These are phyloP conservation scores for Idaea biselata DNA, from an alignment of 2,888 invertebrate species.

Conservation along the genomic window DNA sequence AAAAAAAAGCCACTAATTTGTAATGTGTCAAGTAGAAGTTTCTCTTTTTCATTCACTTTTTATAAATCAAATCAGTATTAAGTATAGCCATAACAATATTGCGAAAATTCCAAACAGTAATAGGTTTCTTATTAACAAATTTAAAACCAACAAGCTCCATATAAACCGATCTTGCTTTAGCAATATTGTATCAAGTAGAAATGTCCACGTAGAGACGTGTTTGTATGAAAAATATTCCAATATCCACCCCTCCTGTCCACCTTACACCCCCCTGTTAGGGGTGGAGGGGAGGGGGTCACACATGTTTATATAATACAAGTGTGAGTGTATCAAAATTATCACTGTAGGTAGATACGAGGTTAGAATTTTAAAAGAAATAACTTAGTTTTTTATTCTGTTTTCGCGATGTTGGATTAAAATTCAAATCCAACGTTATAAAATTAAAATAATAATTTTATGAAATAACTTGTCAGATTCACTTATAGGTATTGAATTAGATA, in stretches of 20 bases:
- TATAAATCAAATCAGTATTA: too few species aligned
- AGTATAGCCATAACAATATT: too few species aligned
- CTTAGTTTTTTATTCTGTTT: neutral
- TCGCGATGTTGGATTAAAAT: too few species aligned
- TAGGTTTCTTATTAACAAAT: conserved; percentile 5
- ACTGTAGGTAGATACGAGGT: neutral
- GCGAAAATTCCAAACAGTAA: too few species aligned
- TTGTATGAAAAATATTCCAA: conserved; percentile 82
- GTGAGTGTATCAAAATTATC: neutral
- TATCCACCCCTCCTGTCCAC: conserved; percentile 50
- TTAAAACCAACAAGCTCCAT: conserved; percentile 33
- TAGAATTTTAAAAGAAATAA: neutral
- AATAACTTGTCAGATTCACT: too few species aligned
- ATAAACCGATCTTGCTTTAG: conserved; percentile 48
- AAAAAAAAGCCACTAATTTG: too few species aligned
- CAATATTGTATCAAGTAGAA: conserved; percentile 78
- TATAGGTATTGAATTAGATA: too few species aligned
- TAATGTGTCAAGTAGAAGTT: too few species aligned
- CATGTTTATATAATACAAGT: neutral
- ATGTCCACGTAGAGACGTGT: conserved; percentile 79
- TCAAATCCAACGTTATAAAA: too few species aligned
- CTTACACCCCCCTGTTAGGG: conserved; percentile 33
- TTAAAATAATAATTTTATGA: too few species aligned
- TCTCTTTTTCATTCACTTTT: too few species aligned
- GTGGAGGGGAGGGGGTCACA: conserved; percentile 45